Evolutionary conservation across 2,113 vertebrate genomes (phyloP), one percentile per base, ranked within the genome.

Genomic region (Brevimyrus niger): DNA sequence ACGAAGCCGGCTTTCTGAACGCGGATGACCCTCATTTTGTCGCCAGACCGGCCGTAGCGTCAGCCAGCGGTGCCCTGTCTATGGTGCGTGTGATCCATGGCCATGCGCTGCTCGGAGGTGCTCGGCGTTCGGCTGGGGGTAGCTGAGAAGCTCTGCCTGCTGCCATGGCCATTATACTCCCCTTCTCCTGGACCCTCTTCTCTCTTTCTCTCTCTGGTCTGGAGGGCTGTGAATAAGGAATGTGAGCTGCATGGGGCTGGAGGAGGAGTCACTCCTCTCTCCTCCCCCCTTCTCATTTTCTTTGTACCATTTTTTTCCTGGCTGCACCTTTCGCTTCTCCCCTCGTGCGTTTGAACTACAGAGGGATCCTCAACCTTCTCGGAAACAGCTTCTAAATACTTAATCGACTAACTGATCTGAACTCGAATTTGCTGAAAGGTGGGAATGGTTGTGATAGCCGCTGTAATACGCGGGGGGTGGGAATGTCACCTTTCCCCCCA

Each of bases 1-100:
- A 95, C 94, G 91, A 94, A 95, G 94, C 96, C 94, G 95, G 96
- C 95, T 94, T 95, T 95, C 92, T 92, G 95, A 93, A 94, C 94
- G 91, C 94, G 95, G 93, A 95, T 94, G 91, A 94, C 94, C 95
- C 95, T 96, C 96, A 96, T 96, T 93, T 93, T 95, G 94, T 93
- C 94, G 93, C 10, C 94, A 90, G 91, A 93, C 93, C 94, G 91
- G 93, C 94, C 94, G 92, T 86, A 92, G 90, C 92, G 92, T 93
- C 94, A 94, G 92, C 94, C 93, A 93, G 92, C 94, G 85, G 94
- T 93, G 91, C 90, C 91, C 91, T 90, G 94, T 91, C 91, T 92
- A 8, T 87, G 73, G 94, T 90, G 94, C 93, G 92, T 58, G 91
- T 92, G 93, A 91, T 93, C 94, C 92, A 92, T 90, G 93, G 91